Conservation (phyloP, 2,888 invertebrate genomes). For the Drosophila dives region DNA sequence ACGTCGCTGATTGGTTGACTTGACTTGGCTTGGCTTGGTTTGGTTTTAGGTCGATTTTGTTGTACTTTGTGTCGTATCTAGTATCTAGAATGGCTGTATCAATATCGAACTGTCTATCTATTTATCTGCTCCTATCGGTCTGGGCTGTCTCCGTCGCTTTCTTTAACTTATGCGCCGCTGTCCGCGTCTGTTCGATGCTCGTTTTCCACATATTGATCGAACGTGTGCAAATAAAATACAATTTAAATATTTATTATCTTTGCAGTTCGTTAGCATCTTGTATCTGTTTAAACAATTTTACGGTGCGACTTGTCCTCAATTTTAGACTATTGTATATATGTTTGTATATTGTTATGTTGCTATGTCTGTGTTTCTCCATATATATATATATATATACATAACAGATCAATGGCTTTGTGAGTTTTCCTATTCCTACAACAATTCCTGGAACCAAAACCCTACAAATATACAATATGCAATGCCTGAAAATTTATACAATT, state of each 20-base stretch:
- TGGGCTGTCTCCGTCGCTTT: slow-evolving; percentile 18
- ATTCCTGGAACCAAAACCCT: slow-evolving; percentile 33
- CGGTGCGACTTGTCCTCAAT: slow-evolving; percentile 51
- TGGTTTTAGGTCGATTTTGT: neutral
- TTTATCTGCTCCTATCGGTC: slow-evolving; percentile 1
- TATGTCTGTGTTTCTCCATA: neutral
- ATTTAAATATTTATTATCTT: slow-evolving; percentile 82
- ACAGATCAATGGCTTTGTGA: slow-evolving; percentile 1
- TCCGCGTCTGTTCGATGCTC: slow-evolving; percentile 17
- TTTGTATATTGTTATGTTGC: neutral
- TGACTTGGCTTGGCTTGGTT: slow-evolving; percentile 1
- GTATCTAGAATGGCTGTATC: slow-evolving; percentile 18
- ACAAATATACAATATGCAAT: slow-evolving; percentile 5
- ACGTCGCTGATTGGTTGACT: slow-evolving; percentile 7
- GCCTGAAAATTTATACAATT: slow-evolving; percentile 59
- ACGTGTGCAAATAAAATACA: slow-evolving; percentile 82
- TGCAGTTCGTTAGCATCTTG: slow-evolving; percentile 83
- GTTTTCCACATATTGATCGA: slow-evolving; percentile 77
- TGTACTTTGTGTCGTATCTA: neutral
- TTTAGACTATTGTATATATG: slow-evolving; percentile 21
- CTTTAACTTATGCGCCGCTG: slow-evolving; percentile 52
- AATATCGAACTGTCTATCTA: slow-evolving; percentile 1
- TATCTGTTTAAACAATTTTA: slow-evolving; percentile 65
- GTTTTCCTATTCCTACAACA: slow-evolving; percentile 18
- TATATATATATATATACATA: neutral